phyloP scores from a whole-genome alignment of 2,888 invertebrate genomes.

The Platerodrilus igneus region DNA sequence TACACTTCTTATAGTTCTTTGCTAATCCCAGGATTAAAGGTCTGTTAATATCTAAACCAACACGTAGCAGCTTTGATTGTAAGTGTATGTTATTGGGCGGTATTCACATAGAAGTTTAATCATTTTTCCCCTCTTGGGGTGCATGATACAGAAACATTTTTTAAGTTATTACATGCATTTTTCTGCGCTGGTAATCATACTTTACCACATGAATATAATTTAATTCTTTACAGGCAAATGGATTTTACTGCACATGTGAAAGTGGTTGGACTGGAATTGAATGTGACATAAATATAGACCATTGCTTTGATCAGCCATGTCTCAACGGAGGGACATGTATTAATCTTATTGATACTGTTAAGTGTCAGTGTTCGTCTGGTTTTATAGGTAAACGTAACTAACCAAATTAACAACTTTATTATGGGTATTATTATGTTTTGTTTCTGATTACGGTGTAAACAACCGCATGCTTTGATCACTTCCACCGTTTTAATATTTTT shows the following conservation, averaged over 20 bases:
- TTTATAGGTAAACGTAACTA: conserved; percentile 49
- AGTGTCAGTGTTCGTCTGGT: conserved; percentile 57
- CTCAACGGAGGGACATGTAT: conserved; percentile 61
- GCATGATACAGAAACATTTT: no score
- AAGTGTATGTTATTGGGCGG: no score
- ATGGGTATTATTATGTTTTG: conserved; percentile 7
- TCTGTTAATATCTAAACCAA: no score
- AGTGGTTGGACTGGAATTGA: conserved; percentile 63
- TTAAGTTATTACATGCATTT: no score
- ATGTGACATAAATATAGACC: conserved; percentile 54
- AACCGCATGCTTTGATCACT: conserved; percentile 20
- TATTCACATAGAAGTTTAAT: no score
- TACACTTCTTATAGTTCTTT: no score
- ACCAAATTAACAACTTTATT: conserved; percentile 5
- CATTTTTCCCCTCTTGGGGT: no score
- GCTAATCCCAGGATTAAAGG: no score
- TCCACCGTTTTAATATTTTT: conserved; percentile 13
- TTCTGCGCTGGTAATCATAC: no score
- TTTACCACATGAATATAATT: no score
- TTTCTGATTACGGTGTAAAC: conserved; percentile 13
- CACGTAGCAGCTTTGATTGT: no score
- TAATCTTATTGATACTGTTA: conserved; percentile 51
- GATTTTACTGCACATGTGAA: conserved; percentile 67
- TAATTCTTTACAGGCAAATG: conserved; percentile 51
- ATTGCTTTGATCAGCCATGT: conserved; percentile 58